These are phyloP conservation scores for Andrena bicolor DNA, from an alignment of 2,888 invertebrate genomes.

Conservation along the genomic window DNA sequence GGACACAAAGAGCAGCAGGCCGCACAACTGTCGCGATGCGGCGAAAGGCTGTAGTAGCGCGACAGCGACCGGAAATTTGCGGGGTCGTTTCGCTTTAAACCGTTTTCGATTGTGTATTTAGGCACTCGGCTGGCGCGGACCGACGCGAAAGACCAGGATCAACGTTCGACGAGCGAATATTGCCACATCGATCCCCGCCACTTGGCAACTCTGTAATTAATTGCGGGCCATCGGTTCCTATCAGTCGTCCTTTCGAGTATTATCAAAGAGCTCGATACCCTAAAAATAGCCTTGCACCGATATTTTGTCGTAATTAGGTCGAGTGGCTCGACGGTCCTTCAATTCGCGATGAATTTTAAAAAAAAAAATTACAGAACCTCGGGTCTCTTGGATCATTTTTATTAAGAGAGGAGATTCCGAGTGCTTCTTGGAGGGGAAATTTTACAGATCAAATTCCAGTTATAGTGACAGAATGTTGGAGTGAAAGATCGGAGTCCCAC, in stretches of 20 bases:
- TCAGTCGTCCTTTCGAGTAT: conserved; percentile 21
- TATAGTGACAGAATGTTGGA: too few species aligned
- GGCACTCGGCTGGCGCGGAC: conserved; percentile 33
- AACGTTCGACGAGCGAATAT: conserved; percentile 48
- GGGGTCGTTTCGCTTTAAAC: conserved; percentile 48
- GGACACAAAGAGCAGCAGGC: background rate
- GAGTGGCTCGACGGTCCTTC: background rate
- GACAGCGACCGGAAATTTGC: conserved; percentile 17
- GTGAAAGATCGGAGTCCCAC: too few species aligned
- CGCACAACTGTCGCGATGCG: background rate
- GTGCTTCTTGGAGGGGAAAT: too few species aligned
- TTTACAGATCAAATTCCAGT: too few species aligned
- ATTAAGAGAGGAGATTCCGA: too few species aligned
- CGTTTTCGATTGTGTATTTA: conserved; percentile 52
- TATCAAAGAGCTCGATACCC: conserved; percentile 12
- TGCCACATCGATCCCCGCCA: conserved; percentile 44
- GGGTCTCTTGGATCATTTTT: too few species aligned
- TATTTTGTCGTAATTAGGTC: background rate
- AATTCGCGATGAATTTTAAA: background rate
- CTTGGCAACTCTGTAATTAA: conserved; percentile 62
- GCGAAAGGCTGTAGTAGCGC: background rate
- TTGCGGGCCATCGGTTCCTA: conserved; percentile 51
- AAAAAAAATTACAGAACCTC: too few species aligned
- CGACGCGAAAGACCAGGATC: conserved; percentile 46
- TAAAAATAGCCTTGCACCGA: background rate